These are phyloP conservation scores for Anthonomus grandis DNA, from an alignment of 1,140 invertebrate genomes.

Conservation along the genomic window DNA sequence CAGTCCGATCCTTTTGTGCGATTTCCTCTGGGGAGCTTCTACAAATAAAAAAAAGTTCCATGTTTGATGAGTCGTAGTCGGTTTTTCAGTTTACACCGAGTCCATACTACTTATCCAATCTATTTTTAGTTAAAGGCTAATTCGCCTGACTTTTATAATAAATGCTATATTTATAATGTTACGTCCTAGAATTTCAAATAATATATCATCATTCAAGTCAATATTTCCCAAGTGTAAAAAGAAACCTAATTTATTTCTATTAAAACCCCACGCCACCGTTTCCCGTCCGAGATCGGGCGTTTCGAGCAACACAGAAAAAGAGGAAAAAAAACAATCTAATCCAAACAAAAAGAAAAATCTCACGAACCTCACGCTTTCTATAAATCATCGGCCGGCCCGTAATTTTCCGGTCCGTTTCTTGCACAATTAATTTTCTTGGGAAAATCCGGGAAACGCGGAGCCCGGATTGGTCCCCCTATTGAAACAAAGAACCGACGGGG, in stretches of 20 bases:
- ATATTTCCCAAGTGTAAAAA: background rate
- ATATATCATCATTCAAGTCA: too few relatives aligned
- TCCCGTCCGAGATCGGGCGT: background rate
- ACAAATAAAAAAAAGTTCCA: too few relatives aligned
- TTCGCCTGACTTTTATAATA: too few relatives aligned
- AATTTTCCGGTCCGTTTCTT: slow-evolving; percentile 20
- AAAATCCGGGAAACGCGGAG: slow-evolving; percentile 16
- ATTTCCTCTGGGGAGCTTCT: too few relatives aligned
- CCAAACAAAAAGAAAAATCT: slow-evolving; percentile 25
- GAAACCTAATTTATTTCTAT: slow-evolving; percentile 12
- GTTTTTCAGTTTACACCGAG: too few relatives aligned
- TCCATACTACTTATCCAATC: too few relatives aligned
- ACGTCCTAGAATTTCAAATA: too few relatives aligned
- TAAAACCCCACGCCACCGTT: slow-evolving; percentile 1
- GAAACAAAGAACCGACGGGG: slow-evolving; percentile 23
- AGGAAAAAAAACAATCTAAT: slow-evolving; percentile 21
- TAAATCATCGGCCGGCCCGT: slow-evolving; percentile 20
- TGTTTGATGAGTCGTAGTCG: too few relatives aligned
- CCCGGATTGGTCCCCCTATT: slow-evolving; percentile 7
- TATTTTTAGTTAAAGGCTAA: too few relatives aligned
- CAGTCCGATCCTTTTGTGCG: too few relatives aligned
- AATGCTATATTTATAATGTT: too few relatives aligned
- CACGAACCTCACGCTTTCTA: slow-evolving; percentile 21
- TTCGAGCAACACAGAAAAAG: background rate
- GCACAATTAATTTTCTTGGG: slow-evolving; percentile 23